phyloP scores from a whole-genome alignment of 2,888 invertebrate genomes.

The Pantelozetes paolii region DNA sequence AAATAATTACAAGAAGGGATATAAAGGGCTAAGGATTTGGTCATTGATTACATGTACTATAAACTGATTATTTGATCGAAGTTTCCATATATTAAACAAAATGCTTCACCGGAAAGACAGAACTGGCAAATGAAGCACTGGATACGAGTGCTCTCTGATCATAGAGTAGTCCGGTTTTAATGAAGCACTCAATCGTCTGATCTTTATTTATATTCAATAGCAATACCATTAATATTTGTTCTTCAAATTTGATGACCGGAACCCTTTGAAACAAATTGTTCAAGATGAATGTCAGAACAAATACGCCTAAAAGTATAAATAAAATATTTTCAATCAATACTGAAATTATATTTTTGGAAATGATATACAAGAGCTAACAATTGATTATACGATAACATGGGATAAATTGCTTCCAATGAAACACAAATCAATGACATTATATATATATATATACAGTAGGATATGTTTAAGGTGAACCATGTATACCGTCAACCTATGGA shows the following conservation, averaged over 20 bases:
- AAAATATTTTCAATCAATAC: not conserved
- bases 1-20: too few species aligned
- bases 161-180: not conserved
- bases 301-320: constrained; percentile 53
- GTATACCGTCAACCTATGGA: too few species aligned
- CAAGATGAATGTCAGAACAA: constrained; percentile 55
- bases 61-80: not conserved
- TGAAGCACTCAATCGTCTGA: not conserved
- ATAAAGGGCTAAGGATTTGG: not conserved
- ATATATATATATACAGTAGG: too few species aligned
- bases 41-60: not conserved
- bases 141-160: not conserved
- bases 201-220: not conserved
- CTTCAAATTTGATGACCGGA: constrained; percentile 55
- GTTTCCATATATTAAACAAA: not conserved
- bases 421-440: too few species aligned
- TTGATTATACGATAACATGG: too few species aligned
- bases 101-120: not conserved
- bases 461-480: too few species aligned
- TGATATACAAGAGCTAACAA: not conserved
- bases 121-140: constrained; percentile 5
- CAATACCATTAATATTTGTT: constrained; percentile 57
- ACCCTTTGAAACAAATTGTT: constrained; percentile 54
- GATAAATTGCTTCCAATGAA: too few species aligned
- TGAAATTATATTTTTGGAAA: not conserved